Evolutionary conservation across 2,113 vertebrate genomes (phyloP).

Genomic region (Pelecanus crispus): DNA sequence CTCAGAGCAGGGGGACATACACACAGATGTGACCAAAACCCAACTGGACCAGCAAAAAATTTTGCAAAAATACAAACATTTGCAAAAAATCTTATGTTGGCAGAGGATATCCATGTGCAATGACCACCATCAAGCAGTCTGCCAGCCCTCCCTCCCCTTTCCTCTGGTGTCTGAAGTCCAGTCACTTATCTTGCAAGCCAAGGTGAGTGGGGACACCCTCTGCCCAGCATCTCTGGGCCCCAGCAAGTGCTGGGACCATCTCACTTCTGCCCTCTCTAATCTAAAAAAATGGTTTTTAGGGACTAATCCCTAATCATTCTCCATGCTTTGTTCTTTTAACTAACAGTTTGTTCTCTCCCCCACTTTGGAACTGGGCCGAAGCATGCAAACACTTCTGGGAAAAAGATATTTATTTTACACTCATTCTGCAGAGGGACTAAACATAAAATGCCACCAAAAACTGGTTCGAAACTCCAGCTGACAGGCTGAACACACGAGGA

Average conservation of each 20-base stretch:
- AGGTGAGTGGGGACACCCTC: neutral
- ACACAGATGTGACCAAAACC: neutral
- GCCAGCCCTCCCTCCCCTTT: neutral
- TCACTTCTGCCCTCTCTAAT: neutral
- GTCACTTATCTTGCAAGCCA: neutral
- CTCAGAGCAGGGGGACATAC: accelerated
- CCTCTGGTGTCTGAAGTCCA: neutral
- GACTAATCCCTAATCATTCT: too few relatives aligned
- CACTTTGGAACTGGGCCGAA: neutral
- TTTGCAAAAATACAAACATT: neutral
- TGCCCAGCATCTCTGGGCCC: neutral
- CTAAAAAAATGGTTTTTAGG: neutral
- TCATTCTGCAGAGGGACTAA: neutral
- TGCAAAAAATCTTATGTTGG: neutral
- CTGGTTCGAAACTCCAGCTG: neutral
- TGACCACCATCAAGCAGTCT: neutral
- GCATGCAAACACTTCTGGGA: neutral
- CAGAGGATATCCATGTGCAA: neutral
- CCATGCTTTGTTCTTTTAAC: neutral
- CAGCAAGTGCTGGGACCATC: neutral
- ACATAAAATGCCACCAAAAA: neutral
- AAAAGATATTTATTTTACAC: neutral
- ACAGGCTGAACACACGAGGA: neutral
- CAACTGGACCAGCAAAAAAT: neutral
- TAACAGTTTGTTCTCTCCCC: neutral